These are phyloP conservation scores for Planococcus citri DNA, from an alignment of 1,140 invertebrate species.

Conservation along the genomic window DNA sequence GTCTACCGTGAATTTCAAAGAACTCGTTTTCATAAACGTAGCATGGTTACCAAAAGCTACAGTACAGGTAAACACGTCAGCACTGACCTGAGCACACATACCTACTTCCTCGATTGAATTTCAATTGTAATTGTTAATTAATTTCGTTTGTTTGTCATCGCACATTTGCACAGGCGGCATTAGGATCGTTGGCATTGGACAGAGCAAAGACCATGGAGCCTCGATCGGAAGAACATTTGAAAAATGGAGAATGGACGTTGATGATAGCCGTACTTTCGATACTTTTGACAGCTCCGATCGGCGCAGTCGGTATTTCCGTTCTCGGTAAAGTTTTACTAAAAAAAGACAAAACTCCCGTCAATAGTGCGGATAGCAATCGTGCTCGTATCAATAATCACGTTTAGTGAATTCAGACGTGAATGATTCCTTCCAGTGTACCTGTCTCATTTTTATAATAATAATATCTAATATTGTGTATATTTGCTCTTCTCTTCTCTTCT, in stretches of 20 bases:
- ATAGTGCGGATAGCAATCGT: neutral
- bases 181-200: slow-evolving; percentile 9
- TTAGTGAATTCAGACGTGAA: too few relatives aligned
- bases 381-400: neutral
- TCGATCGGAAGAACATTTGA: neutral
- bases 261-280: slow-evolving; percentile 23
- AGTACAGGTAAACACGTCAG: slow-evolving; percentile 41
- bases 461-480: too few relatives aligned
- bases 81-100: neutral
- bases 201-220: neutral
- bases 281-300: slow-evolving; percentile 20
- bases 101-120: too few relatives aligned
- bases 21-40: slow-evolving; percentile 52
- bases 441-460: too few relatives aligned
- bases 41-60: slow-evolving; percentile 65
- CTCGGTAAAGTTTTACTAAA: neutral
- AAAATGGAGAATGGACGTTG: neutral
- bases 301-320: slow-evolving; percentile 13
- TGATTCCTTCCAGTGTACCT: too few relatives aligned
- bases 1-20: slow-evolving; percentile 46
- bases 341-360: neutral
- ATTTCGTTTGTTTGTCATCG: neutral
- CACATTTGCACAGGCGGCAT: neutral
- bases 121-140: too few relatives aligned
- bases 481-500: too few relatives aligned